phyloP scores from a whole-genome alignment of 2,888 invertebrate species.

The Lasioglossum zephyrum region DNA sequence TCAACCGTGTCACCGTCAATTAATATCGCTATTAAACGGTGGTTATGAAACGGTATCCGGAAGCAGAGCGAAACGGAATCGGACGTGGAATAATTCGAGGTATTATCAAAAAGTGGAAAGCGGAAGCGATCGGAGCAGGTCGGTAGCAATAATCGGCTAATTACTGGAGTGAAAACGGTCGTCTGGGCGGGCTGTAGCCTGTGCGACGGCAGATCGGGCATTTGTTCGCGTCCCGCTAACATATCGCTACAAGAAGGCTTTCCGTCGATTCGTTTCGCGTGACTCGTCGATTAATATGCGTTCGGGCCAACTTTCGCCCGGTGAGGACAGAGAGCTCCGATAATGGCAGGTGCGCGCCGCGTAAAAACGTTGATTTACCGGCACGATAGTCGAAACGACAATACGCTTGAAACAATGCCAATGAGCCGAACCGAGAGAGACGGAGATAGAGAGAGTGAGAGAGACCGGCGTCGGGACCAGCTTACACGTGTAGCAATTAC shows the following conservation, averaged over 20 bases:
- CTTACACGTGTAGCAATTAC: conserved; percentile 79
- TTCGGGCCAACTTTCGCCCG: conserved; percentile 63
- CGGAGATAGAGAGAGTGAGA: too few species aligned
- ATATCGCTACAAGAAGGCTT: conserved; percentile 49
- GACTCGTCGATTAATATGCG: conserved; percentile 71
- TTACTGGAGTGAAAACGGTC: conserved; percentile 43
- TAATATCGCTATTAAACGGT: background rate
- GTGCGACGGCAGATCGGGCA: conserved; percentile 6
- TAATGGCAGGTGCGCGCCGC: conserved; percentile 63
- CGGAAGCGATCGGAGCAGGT: conserved; percentile 7
- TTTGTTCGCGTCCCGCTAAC: conserved; percentile 56
- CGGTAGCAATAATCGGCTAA: conserved; percentile 48
- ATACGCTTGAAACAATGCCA: conserved; percentile 78
- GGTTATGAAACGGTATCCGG: background rate
- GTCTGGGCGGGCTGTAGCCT: background rate
- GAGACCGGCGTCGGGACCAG: conserved; percentile 47
- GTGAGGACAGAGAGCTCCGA: conserved; percentile 24
- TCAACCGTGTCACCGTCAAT: background rate
- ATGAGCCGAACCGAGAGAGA: conserved; percentile 44
- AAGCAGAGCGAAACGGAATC: background rate
- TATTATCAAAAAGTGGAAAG: conserved; percentile 9
- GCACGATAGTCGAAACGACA: conserved; percentile 53
- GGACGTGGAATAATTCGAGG: background rate
- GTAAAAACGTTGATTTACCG: conserved; percentile 68
- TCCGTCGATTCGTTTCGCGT: conserved; percentile 64